Percentiles rank a stretch among this genome's conserved stretches.
These are phyloP conservation scores for Parapsyche elsis DNA, from an alignment of 1,140 invertebrate species.

Conservation along the genomic window DNA sequence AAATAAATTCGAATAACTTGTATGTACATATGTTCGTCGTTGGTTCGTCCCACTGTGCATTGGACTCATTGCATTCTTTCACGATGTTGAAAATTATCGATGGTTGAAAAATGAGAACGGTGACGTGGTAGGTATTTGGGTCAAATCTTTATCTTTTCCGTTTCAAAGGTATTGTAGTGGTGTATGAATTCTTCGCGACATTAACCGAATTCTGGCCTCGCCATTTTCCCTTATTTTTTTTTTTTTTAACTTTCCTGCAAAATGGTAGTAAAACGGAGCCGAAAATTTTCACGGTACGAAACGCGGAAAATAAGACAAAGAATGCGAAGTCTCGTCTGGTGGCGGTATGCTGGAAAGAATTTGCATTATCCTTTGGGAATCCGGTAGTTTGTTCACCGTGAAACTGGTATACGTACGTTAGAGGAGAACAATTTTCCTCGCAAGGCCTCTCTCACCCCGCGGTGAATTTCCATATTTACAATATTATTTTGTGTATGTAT, in stretches of 20 bases:
- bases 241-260: background rate
- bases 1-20: no score
- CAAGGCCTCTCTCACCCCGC: background rate
- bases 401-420: conserved; percentile 4
- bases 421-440: conserved; percentile 8
- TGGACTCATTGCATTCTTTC: no score
- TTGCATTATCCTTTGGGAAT: conserved; percentile 33
- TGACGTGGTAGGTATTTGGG: no score
- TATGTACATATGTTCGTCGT: no score
- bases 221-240: background rate
- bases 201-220: background rate
- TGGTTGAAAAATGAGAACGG: no score
- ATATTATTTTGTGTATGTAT: conserved; percentile 12
- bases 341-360: conserved; percentile 24
- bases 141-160: no score
- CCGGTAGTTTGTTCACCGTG: conserved; percentile 29
- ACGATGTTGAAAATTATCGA: no score
- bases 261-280: background rate
- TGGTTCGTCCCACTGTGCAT: no score
- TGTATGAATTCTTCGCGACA: background rate
- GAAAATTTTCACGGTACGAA: conserved; percentile 12
- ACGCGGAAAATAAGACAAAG: conserved; percentile 22
- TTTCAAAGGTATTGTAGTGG: no score
- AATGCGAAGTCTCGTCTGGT: background rate
- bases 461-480: conserved; percentile 28